A percentile compares a stretch with the other conserved stretches of the same genome.
These are phyloP conservation scores for Oreochromis spilurus DNA, from an alignment of 2,113 vertebrate species.

Conservation along the genomic window DNA sequence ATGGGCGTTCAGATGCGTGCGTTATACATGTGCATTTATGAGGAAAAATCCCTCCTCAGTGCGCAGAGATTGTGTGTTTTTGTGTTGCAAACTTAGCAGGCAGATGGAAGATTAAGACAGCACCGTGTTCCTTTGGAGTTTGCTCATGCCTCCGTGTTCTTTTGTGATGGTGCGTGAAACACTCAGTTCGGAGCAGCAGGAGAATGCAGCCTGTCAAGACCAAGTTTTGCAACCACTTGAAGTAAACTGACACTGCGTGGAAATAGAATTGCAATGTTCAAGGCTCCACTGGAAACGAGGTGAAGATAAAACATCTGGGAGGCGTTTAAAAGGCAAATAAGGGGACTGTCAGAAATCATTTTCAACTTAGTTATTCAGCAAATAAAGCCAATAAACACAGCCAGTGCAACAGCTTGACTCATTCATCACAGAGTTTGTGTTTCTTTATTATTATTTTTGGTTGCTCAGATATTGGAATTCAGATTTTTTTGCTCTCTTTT, in stretches of 20 bases:
- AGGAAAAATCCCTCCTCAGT: background rate
- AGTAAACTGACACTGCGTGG: conserved; percentile 17
- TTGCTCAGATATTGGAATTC: background rate
- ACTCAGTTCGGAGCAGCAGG: background rate
- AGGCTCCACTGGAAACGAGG: background rate
- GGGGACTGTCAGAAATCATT: background rate
- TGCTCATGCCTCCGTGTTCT: background rate
- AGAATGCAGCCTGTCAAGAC: background rate
- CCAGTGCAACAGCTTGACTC: background rate
- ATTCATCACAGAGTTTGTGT: background rate
- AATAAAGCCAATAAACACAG: background rate
- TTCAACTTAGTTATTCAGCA: background rate
- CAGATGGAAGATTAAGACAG: background rate
- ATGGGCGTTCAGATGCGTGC: background rate
- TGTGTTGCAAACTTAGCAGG: background rate
- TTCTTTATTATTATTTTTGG: background rate
- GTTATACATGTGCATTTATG: background rate
- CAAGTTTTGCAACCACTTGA: background rate
- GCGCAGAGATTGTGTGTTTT: background rate
- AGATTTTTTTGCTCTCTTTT: background rate
- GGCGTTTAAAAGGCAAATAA: background rate
- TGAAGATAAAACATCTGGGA: background rate
- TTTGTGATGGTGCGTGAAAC: background rate
- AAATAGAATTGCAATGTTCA: conserved; percentile 5
- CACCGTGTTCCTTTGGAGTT: background rate